Evolutionary conservation across 2,888 invertebrate species (phyloP), one percentile per base, ranked within the genome.

Genomic region (Cantharis rufa): DNA sequence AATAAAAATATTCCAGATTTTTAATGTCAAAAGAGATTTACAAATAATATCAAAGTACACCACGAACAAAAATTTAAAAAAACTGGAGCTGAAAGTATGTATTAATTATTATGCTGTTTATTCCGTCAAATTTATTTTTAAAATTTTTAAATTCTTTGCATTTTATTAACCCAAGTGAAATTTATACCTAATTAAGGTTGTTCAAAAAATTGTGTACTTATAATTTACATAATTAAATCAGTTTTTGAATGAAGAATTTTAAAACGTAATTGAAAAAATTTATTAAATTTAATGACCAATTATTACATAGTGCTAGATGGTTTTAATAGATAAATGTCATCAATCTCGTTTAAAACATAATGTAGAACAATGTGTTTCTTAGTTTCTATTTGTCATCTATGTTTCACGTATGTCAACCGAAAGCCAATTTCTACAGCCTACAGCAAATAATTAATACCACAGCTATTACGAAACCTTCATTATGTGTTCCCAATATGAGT

Each of bases 291-390:
- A 72, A 48, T 61, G 28, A 62, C 18, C 21, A 48, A 72, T 27
- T 62, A 72, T 27, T 62, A 62, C 62, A 64, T 73, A 28, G 62
- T 68, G 62, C 68, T 62, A 62, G 62, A 27, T 27, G 61, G 69
- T 5, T 73, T 62, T 73, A 73, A 73, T 69, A 73, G 69, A 73
- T 73, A 73, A 73, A 73, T 28, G 62, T 62, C 73, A 73, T 73
- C 73, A 73, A 73, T 73, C 73, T 73, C 73, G 24, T 62, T 72
- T 66, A 21, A 48, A 72, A 68, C 66, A 72, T 28, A 28, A 28
- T 28, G 21, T 68, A 72, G 66, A 72, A 72, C 21, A 64, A 32
- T 61, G 72, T 66, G 24, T 72, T 66, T 48, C 66, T 68, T 64
- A 72, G 66, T 16, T 66, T 18, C 73, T 62, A 73, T 73, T 73